These are phyloP conservation scores for Drosophila persimilis DNA, from an alignment of 1,140 invertebrate species.

Conservation along the genomic window DNA sequence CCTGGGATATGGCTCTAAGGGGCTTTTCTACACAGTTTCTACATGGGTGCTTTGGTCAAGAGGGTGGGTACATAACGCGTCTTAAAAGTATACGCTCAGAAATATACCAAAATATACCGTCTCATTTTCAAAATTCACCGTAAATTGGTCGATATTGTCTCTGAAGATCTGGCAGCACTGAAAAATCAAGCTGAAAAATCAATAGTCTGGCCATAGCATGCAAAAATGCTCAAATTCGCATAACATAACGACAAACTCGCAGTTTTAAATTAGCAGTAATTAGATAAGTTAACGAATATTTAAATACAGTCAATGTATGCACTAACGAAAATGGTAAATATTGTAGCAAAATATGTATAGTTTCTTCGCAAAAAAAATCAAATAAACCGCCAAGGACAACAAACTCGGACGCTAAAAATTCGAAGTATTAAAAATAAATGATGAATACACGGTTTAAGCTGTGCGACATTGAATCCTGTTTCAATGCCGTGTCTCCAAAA, in stretches of 20 bases:
- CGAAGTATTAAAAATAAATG: conserved; percentile 65
- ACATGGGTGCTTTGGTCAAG: too few relatives aligned
- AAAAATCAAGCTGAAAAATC: conserved; percentile 34
- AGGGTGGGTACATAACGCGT: too few relatives aligned
- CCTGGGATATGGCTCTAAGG: too few relatives aligned
- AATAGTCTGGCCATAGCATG: conserved; percentile 26
- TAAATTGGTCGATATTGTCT: too few relatives aligned
- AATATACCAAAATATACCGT: too few relatives aligned
- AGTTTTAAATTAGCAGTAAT: conserved; percentile 67
- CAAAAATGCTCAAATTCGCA: conserved; percentile 10
- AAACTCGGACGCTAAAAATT: conserved; percentile 19
- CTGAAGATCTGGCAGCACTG: too few relatives aligned
- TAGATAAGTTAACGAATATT: conserved; percentile 53
- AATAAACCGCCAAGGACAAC: conserved; percentile 27
- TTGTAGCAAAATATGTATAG: not conserved
- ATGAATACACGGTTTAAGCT: conserved; percentile 53
- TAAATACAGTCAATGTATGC: conserved; percentile 22
- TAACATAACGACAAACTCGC: conserved; percentile 65
- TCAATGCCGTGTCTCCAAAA: conserved; percentile 70
- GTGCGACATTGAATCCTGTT: conserved; percentile 64
- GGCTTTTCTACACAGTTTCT: too few relatives aligned
- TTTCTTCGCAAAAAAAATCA: not conserved
- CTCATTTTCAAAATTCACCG: too few relatives aligned
- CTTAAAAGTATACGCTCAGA: too few relatives aligned
- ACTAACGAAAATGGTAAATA: conserved; percentile 30